A percentile compares a stretch with the other conserved stretches of the same genome.
Evolutionary conservation across 2,888 invertebrate genomes (phyloP).

Genomic region (Synergus japonicus): DNA sequence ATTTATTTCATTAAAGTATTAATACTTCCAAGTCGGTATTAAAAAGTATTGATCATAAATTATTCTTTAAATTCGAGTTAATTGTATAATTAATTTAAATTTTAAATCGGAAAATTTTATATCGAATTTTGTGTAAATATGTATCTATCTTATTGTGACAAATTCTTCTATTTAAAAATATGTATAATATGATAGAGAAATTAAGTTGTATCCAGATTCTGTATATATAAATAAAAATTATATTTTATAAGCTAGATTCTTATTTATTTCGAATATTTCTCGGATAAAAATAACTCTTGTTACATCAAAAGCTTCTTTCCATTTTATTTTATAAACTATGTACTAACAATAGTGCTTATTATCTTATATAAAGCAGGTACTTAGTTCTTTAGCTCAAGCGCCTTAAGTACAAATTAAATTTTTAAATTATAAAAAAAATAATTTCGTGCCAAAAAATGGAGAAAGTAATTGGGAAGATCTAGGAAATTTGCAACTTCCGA

Average conservation of each 20-base stretch:
- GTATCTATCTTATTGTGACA: conserved; percentile 17
- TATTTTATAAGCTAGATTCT: neutral
- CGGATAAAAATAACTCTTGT: too few species aligned
- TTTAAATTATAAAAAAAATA: neutral
- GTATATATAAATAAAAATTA: conserved; percentile 28
- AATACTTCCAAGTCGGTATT: neutral
- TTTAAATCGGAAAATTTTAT: neutral
- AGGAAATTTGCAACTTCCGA: neutral
- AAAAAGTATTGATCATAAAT: neutral
- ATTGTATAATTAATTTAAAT: neutral
- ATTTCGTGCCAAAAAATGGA: neutral
- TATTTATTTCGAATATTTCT: neutral
- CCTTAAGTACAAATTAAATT: neutral
- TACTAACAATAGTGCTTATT: neutral
- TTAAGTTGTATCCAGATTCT: conserved; percentile 9
- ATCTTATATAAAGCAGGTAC: conserved; percentile 1
- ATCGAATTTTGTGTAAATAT: conserved; percentile 26
- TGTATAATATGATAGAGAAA: conserved; percentile 6
- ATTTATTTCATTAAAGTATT: conserved; percentile 40
- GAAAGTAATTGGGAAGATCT: too few species aligned
- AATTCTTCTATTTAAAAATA: conserved; percentile 1
- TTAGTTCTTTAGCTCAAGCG: neutral
- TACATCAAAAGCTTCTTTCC: too few species aligned
- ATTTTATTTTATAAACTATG: too few species aligned
- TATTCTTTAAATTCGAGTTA: neutral